phyloP scores from a whole-genome alignment of 2,797 vertebrate species.

The Sciurus carolinensis region DNA sequence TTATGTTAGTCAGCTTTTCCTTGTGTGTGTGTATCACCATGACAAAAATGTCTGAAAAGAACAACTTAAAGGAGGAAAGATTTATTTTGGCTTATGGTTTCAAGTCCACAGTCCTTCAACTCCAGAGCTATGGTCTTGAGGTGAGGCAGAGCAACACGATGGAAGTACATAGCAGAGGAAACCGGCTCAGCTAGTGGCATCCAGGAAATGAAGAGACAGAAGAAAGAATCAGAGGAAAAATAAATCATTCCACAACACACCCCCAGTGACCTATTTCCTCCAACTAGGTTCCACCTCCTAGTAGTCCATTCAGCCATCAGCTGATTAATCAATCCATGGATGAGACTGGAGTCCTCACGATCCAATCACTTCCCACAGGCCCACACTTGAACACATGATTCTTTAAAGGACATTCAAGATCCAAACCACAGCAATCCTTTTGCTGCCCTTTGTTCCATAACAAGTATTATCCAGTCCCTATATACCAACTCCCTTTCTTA shows the following conservation, averaged over 20 bases:
- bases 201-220: not conserved
- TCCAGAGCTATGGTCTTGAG: not conserved
- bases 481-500: not conserved
- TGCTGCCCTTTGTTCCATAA: not conserved
- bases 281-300: too few species aligned
- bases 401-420: too few species aligned
- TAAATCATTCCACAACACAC: too few species aligned
- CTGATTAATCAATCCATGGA: too few species aligned
- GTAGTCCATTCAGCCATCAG: too few species aligned
- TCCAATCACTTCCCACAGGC: too few species aligned
- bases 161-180: not conserved
- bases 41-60: not conserved
- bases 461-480: not conserved
- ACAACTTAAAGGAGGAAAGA: not conserved
- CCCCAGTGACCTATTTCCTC: too few species aligned
- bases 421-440: not conserved
- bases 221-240: too few species aligned
- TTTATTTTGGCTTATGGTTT: not conserved
- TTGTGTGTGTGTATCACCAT: not conserved
- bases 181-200: not conserved
- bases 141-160: not conserved
- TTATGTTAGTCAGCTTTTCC: not conserved
- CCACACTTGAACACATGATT: too few species aligned
- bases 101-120: not conserved
- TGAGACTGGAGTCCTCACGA: too few species aligned